Evolutionary conservation across 2,797 vertebrate genomes (phyloP), one percentile per base, ranked within the genome.

Genomic region (Chloroceryle inda): DNA sequence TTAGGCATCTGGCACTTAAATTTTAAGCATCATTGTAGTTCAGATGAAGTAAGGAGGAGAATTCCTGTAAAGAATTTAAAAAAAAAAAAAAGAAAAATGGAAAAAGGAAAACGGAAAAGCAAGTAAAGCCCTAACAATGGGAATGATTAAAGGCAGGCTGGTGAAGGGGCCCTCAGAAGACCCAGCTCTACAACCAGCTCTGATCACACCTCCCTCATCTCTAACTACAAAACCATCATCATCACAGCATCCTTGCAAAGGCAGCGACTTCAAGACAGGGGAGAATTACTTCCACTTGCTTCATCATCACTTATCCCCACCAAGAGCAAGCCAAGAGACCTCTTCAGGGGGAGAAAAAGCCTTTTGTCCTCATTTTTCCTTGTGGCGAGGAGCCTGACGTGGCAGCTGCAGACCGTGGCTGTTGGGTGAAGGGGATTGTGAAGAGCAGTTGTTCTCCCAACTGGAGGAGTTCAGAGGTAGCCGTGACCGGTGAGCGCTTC

Each of bases 401-500:
- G 31, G 58, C 64, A 53, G 50, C 29, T 11, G 42, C 49, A 71
- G 56, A 44, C 24, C 4, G 24, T 2, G 13, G 74, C 44, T 7
- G 21, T 66, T 18, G 11, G 58, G 45, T 22, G 59, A 42, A 52
- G 35, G 22, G 44, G 5, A 11, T 45, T 21, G 44, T 45, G 20
- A 22, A 21, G 44, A 88, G 33, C 8, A 5, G 21, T 49, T 27
- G 58, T 44, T 49, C 31, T 31, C 29, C 47, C 37, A n/a, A 6
- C 8, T 22, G 15, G 68, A 27, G 0, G 58, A 55, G 37, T 17
- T 71, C 35, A 13, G 0, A 2, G 29, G 23, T 38, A 5, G 19
- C 45, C 0, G 12, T 35, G 55, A 42, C 19, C 1, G 0, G 17
- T 2, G n/a, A 12, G 23, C 59, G 21, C 21, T 35, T 55, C 5